These are phyloP conservation scores for Celastrina argiolus DNA, from an alignment of 2,888 invertebrate species.

Conservation along the genomic window DNA sequence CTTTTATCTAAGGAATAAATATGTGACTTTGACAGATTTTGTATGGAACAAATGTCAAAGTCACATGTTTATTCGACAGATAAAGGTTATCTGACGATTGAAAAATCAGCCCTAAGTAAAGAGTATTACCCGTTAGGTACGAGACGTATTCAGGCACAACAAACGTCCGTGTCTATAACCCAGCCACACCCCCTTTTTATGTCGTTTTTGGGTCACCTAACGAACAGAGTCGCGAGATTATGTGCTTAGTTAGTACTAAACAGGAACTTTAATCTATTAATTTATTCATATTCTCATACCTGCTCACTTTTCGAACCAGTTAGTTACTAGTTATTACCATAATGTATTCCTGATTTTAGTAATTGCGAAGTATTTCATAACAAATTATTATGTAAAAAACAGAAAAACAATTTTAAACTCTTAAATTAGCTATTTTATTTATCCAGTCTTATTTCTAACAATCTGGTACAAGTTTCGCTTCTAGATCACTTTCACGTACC, in stretches of 20 bases:
- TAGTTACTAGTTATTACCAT: background rate
- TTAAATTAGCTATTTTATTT: background rate
- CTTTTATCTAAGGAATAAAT: no score
- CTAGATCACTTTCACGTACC: background rate
- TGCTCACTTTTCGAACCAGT: background rate
- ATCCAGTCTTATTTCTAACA: background rate
- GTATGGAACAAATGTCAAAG: no score
- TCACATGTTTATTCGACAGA: no score
- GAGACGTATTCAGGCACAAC: no score
- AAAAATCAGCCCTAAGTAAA: no score
- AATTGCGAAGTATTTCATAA: background rate
- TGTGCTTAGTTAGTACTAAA: background rate
- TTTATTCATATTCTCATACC: background rate
- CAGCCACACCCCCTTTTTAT: no score
- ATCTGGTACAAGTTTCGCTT: background rate
- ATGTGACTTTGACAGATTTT: no score
- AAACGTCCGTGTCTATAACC: no score
- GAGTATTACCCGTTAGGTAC: no score
- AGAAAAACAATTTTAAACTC: background rate
- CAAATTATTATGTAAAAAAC: background rate
- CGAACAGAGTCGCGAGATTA: background rate
- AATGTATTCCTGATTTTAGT: slow-evolving; percentile 1
- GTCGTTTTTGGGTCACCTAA: background rate
- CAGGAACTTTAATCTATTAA: background rate
- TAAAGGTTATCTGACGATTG: no score